These are phyloP conservation scores for Leptobrachium ailaonicum DNA, from an alignment of 2,113 vertebrate genomes.

Conservation along the genomic window DNA sequence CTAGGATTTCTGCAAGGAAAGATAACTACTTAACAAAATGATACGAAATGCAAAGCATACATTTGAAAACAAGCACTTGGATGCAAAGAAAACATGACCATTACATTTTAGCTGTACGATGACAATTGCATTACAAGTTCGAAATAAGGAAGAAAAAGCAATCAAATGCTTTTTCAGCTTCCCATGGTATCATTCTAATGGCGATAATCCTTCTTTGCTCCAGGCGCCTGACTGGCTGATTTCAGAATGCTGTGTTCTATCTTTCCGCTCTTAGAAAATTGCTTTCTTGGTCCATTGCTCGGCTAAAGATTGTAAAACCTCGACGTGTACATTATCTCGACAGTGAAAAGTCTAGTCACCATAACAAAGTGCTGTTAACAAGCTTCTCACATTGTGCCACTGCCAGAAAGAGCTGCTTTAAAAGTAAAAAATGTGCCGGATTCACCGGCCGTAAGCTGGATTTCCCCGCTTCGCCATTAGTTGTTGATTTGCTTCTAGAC, in stretches of 20 bases:
- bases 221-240: conserved; percentile 23
- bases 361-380: conserved; percentile 36
- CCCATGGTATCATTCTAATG: conserved; percentile 27
- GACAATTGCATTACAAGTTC: conserved; percentile 22
- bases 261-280: conserved; percentile 44
- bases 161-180: conserved; percentile 6
- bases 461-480: background rate
- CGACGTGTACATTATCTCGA: conserved; percentile 31
- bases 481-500: conserved; percentile 18
- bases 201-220: conserved; percentile 30
- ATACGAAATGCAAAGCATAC: background rate
- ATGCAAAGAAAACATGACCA: background rate
- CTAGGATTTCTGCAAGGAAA: too few species aligned
- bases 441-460: too few species aligned
- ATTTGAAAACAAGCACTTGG: background rate
- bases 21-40: background rate
- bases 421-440: too few species aligned
- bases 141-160: conserved; percentile 12
- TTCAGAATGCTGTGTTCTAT: conserved; percentile 11
- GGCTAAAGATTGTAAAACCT: conserved; percentile 30
- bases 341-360: conserved; percentile 33
- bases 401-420: conserved; percentile 20
- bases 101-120: background rate
- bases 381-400: conserved; percentile 6
- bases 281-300: conserved; percentile 41